Evolutionary conservation across 2,113 vertebrate genomes (phyloP).

Genomic region (Monarcha castaneiventris): DNA sequence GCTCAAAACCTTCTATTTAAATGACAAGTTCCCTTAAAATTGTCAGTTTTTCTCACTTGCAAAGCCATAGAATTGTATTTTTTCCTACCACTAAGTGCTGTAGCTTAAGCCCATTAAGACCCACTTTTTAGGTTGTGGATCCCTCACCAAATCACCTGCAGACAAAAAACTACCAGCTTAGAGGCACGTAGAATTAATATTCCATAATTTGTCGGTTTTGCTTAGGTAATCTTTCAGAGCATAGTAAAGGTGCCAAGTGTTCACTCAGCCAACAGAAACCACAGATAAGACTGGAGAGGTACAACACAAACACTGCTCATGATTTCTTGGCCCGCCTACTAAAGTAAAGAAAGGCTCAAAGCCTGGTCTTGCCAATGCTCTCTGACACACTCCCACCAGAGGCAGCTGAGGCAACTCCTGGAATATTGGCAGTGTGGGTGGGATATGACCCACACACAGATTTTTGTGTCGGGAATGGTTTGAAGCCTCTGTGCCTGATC

Average conservation of each 20-base stretch:
- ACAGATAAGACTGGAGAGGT: not conserved
- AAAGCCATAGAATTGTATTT: not conserved
- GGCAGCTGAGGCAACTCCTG: not conserved
- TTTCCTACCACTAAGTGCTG: not conserved
- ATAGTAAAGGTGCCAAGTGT: not conserved
- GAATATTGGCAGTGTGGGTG: not conserved
- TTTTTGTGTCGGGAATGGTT: fast-evolving
- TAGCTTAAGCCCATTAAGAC: not conserved
- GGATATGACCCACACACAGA: fast-evolving
- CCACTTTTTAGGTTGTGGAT: not conserved
- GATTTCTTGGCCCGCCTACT: not conserved
- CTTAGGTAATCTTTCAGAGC: not conserved
- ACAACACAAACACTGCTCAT: not conserved
- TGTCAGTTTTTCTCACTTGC: not conserved
- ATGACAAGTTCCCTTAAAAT: not conserved
- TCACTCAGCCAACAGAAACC: not conserved
- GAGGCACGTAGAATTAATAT: not conserved
- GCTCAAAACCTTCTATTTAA: not conserved
- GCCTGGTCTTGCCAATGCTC: not conserved
- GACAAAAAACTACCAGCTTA: not conserved
- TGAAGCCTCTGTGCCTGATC: not conserved
- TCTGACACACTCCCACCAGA: not conserved
- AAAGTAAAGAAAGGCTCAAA: not conserved
- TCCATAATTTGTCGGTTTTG: not conserved
- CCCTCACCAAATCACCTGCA: not conserved